Conservation (phyloP, 2,797 vertebrate species). For the Hippopotamyrus pictus region DNA sequence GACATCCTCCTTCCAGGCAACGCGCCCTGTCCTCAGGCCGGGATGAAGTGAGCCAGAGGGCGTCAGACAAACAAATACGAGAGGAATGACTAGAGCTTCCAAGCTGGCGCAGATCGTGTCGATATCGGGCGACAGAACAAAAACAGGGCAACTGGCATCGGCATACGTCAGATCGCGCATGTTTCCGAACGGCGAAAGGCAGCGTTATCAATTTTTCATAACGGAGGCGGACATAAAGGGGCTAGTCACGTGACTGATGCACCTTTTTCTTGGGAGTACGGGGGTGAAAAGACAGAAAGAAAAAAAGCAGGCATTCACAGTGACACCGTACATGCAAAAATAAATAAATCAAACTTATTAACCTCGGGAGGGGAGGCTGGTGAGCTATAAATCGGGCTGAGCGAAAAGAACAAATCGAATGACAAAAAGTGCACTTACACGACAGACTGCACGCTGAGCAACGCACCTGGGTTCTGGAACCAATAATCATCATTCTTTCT, state of each 20-base stretch:
- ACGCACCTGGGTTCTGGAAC: not conserved
- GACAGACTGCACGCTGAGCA: not conserved
- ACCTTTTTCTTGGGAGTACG: not conserved
- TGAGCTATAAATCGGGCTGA: not conserved
- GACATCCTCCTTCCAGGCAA: not conserved
- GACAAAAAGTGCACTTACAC: not conserved
- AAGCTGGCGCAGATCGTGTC: not conserved
- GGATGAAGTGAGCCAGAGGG: slow-evolving; percentile 44
- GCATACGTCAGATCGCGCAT: not conserved
- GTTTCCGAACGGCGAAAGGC: not conserved
- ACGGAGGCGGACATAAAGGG: slow-evolving; percentile 3
- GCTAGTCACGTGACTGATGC: not conserved
- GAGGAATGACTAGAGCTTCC: not conserved
- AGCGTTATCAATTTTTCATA: slow-evolving; percentile 1
- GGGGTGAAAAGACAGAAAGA: not conserved
- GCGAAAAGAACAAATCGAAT: not conserved
- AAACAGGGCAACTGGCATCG: not conserved
- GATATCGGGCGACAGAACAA: not conserved
- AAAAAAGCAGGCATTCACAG: not conserved
- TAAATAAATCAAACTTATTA: slow-evolving; percentile 1
- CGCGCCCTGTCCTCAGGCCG: slow-evolving; percentile 41
- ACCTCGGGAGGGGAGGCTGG: not conserved
- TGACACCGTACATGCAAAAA: not conserved
- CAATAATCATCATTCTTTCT: not conserved
- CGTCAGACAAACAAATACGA: not conserved